These are phyloP conservation scores for Drosophila acutilabella DNA, from an alignment of 2,888 invertebrate genomes.

Conservation along the genomic window DNA sequence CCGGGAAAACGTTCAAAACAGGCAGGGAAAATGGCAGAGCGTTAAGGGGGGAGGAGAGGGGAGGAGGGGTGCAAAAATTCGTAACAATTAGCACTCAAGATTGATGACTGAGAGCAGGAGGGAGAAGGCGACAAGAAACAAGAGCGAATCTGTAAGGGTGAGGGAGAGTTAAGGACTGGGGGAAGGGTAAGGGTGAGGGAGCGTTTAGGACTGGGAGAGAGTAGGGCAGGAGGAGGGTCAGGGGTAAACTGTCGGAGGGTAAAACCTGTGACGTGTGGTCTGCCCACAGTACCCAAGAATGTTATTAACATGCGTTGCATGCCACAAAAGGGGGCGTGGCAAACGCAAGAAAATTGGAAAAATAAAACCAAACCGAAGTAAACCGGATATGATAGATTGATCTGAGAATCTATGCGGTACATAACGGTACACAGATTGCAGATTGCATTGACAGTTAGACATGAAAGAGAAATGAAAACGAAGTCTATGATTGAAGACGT, in stretches of 20 bases:
- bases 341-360: background rate
- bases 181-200: constrained; percentile 6
- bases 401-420: background rate
- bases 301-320: constrained; percentile 1
- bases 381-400: constrained; percentile 23
- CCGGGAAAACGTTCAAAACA: constrained; percentile 45
- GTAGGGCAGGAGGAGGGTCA: background rate
- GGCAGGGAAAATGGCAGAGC: background rate
- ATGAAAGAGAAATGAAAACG: background rate
- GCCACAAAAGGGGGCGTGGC: constrained; percentile 27
- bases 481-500: background rate
- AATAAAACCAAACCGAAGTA: background rate
- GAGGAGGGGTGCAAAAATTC: constrained; percentile 49
- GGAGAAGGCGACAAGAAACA: constrained; percentile 1
- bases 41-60: constrained; percentile 3
- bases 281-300: constrained; percentile 2
- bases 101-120: constrained; percentile 58
- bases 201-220: background rate
- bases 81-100: constrained; percentile 78
- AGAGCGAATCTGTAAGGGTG: background rate
- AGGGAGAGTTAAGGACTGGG: constrained; percentile 13
- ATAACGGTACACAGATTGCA: background rate
- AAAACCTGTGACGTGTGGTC: constrained; percentile 34
- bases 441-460: background rate
- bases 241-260: constrained; percentile 10